Percentiles rank a stretch among this genome's conserved stretches.
Conservation (phyloP, 2,113 vertebrate genomes). For the Puffinus mauretanicus region DNA sequence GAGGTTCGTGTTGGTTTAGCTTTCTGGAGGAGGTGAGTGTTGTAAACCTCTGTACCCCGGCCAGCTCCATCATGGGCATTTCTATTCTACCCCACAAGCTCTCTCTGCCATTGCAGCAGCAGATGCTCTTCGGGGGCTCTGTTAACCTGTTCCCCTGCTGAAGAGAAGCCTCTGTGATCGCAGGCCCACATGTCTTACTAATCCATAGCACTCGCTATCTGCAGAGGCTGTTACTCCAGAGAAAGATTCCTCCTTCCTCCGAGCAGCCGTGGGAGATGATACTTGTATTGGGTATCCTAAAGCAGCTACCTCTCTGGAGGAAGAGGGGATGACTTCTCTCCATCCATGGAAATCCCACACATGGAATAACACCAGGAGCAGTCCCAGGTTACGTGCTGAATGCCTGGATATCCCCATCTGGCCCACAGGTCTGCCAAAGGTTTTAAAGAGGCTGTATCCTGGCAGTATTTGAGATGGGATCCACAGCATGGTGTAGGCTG, state of each 20-base stretch:
- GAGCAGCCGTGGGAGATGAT: background rate
- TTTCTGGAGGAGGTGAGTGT: background rate
- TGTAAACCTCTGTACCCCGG: background rate
- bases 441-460: background rate
- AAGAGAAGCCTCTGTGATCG: background rate
- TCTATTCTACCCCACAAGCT: background rate
- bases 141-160: background rate
- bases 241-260: background rate
- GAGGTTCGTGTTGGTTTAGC: background rate
- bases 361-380: background rate
- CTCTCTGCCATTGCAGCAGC: background rate
- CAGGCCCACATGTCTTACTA: background rate
- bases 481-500: background rate
- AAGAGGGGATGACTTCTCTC: background rate
- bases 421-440: background rate
- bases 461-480: background rate
- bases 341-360: background rate
- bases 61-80: background rate
- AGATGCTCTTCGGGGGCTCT: background rate
- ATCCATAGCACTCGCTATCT: background rate
- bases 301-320: background rate
- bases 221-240: background rate
- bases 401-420: background rate
- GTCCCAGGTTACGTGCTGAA: background rate
- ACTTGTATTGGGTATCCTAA: background rate